Conservation (phyloP, 2,113 vertebrate genomes). For the Noturus placidus region DNA sequence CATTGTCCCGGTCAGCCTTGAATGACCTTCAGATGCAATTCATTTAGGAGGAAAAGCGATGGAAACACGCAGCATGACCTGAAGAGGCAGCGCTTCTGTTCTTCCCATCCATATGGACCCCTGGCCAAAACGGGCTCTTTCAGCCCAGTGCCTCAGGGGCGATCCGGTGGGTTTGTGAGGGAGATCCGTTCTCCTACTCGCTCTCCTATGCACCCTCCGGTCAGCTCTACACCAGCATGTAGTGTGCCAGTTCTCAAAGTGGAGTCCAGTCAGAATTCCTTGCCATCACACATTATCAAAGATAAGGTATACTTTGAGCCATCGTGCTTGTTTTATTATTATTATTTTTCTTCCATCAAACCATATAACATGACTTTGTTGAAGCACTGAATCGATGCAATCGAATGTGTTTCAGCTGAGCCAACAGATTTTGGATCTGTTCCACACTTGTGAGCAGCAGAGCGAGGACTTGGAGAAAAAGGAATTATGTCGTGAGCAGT, state of each 20-base stretch:
- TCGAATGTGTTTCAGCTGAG: constrained; percentile 76
- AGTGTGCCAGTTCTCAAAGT: constrained; percentile 62
- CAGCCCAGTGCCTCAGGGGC: constrained; percentile 18
- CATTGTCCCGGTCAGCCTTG: background rate
- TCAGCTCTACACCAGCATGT: constrained; percentile 55
- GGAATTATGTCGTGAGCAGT: constrained; percentile 79
- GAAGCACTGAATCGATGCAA: background rate
- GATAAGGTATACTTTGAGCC: constrained; percentile 78
- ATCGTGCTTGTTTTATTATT: background rate
- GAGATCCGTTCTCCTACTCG: constrained; percentile 51
- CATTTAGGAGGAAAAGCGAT: constrained; percentile 76
- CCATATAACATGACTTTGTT: background rate
- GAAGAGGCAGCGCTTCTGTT: constrained; percentile 81
- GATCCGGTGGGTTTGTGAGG: constrained; percentile 24
- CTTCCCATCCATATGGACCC: constrained; percentile 56
- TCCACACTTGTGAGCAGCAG: constrained; percentile 85
- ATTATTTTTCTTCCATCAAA: no score
- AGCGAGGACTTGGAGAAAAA: constrained; percentile 83
- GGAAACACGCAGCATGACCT: constrained; percentile 63
- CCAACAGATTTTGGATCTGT: constrained; percentile 85
- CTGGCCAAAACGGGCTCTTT: background rate
- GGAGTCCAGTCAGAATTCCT: constrained; percentile 55
- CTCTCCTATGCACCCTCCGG: constrained; percentile 31
- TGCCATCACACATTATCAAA: constrained; percentile 67
- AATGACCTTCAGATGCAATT: background rate